These are phyloP conservation scores for Gymnothorax javanicus DNA, from an alignment of 2,797 vertebrate species.

Conservation along the genomic window DNA sequence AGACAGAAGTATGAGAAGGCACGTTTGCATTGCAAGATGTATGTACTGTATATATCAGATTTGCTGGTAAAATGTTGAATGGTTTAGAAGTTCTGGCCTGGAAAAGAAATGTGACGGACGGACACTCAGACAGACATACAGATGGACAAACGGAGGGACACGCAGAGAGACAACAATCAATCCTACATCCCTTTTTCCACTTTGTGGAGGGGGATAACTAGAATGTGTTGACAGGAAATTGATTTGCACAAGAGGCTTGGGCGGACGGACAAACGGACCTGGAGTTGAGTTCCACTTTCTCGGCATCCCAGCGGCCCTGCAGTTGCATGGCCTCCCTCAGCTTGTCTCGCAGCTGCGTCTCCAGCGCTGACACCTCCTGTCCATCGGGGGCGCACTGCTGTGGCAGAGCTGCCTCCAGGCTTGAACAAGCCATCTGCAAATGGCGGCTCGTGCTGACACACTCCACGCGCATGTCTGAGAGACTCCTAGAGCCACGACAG, in stretches of 20 bases:
- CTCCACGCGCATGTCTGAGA: conserved; percentile 74
- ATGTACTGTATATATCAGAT: too few relatives aligned
- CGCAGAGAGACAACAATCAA: too few relatives aligned
- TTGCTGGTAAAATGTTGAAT: too few relatives aligned
- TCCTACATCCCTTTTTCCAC: too few relatives aligned
- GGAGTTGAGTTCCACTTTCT: conserved; percentile 78
- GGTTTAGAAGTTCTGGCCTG: too few relatives aligned
- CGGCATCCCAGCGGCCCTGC: conserved; percentile 75
- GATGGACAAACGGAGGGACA: too few relatives aligned
- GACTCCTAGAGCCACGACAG: conserved; percentile 65
- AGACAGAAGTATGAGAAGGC: too few relatives aligned
- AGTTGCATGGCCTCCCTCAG: conserved; percentile 78
- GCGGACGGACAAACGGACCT: conserved; percentile 58
- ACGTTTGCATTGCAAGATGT: too few relatives aligned
- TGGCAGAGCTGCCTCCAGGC: conserved; percentile 63
- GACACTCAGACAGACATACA: too few relatives aligned
- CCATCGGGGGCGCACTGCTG: conserved; percentile 57
- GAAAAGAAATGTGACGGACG: too few relatives aligned
- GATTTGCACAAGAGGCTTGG: not conserved
- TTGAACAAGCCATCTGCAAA: conserved; percentile 73
- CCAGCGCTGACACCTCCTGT: conserved; percentile 61
- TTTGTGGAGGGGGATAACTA: too few relatives aligned
- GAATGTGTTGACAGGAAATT: not conserved
- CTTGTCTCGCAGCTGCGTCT: conserved; percentile 74
- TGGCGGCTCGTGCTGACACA: conserved; percentile 58